These are phyloP conservation scores for Uropetala carovei DNA, from an alignment of 2,888 invertebrate genomes.

Conservation along the genomic window DNA sequence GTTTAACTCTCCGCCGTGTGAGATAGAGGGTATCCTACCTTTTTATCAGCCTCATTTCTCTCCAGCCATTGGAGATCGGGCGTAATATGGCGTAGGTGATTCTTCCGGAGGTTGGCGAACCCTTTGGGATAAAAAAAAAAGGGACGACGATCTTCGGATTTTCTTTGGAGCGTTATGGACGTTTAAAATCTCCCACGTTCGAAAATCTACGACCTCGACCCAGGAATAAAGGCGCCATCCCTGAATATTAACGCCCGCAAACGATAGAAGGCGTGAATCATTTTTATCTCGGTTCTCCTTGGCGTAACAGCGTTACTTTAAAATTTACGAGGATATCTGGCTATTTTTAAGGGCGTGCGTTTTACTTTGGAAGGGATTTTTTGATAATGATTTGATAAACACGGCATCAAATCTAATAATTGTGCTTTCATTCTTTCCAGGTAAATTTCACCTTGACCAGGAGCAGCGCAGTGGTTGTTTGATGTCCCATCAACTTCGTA, in stretches of 20 bases:
- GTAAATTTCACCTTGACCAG: no score
- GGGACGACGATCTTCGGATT: neutral
- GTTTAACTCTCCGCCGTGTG: neutral
- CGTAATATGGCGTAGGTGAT: neutral
- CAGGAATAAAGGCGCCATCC: neutral
- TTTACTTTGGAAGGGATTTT: no score
- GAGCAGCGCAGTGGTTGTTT: no score
- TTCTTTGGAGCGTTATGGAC: constrained; percentile 8
- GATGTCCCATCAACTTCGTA: no score
- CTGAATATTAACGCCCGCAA: neutral
- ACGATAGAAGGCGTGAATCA: neutral
- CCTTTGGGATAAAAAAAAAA: neutral
- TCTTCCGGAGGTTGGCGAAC: neutral
- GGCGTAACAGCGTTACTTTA: neutral
- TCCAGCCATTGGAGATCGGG: neutral
- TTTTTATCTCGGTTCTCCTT: neutral
- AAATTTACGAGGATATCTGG: neutral
- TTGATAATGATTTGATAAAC: no score
- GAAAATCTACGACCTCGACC: neutral
- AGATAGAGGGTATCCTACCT: neutral
- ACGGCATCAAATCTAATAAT: no score
- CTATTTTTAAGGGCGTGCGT: no score
- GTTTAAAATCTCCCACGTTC: neutral
- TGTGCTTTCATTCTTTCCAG: no score
- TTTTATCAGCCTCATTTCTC: constrained; percentile 34